Evolutionary conservation across 2,888 invertebrate genomes (phyloP).

Genomic region (Eupithecia insigniata): DNA sequence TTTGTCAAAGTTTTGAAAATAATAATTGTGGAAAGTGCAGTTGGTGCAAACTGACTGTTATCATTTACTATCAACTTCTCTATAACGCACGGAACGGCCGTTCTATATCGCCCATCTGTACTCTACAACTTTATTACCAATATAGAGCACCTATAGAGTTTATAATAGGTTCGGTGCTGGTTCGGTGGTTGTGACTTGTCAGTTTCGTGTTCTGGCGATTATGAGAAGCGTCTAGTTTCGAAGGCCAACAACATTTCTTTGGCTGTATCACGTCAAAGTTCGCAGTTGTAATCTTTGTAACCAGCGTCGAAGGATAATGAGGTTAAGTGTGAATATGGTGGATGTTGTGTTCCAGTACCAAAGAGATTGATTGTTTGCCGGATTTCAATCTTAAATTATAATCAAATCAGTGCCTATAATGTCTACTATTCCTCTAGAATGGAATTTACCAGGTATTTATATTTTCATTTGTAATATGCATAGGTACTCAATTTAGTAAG

Average conservation of each 20-base stretch:
- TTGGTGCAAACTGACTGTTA: slow-evolving; percentile 14
- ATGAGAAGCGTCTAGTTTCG: slow-evolving; percentile 23
- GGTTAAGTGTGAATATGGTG: slow-evolving; percentile 7
- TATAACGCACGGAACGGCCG: neutral
- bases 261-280: neutral
- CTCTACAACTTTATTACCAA: neutral
- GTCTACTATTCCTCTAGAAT: slow-evolving; percentile 18
- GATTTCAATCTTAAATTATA: neutral
- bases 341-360: slow-evolving; percentile 8
- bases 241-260: slow-evolving; percentile 35
- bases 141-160: neutral
- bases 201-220: neutral
- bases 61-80: neutral
- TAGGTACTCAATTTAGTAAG: neutral
- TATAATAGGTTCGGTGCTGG: no score
- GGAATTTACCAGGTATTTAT: slow-evolving; percentile 18
- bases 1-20: slow-evolving; percentile 8
- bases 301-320: neutral
- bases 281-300: neutral
- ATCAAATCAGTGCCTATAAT: slow-evolving; percentile 2
- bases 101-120: neutral
- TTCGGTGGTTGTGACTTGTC: neutral
- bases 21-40: slow-evolving; percentile 39
- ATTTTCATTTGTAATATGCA: neutral
- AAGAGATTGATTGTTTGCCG: neutral